Conservation (phyloP, 2,113 vertebrate genomes). For the Myotis yumanensis region DNA sequence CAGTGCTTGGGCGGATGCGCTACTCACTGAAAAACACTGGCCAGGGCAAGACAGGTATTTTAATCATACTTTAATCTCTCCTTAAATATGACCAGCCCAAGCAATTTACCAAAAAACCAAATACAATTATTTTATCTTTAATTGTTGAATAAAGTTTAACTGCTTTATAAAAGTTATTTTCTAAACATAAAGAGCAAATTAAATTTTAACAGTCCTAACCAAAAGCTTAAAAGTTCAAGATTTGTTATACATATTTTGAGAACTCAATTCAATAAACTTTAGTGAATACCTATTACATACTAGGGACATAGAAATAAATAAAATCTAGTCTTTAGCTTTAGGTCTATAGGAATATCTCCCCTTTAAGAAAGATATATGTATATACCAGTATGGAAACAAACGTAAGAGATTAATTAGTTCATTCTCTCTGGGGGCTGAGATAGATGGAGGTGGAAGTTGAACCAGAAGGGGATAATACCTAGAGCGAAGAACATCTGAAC, state of each 20-base stretch:
- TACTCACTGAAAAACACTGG: too few relatives aligned
- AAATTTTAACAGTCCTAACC: neutral
- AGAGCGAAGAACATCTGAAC: neutral
- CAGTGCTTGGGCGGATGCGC: too few relatives aligned
- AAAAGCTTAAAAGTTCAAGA: constrained; percentile 29
- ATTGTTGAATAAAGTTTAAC: neutral
- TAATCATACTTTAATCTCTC: neutral
- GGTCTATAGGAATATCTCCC: neutral
- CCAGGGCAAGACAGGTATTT: neutral
- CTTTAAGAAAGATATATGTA: neutral
- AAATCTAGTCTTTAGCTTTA: constrained; percentile 27
- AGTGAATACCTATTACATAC: neutral
- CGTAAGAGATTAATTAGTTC: neutral
- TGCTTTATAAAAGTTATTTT: constrained; percentile 43
- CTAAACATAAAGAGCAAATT: constrained; percentile 39
- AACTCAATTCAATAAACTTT: constrained; percentile 39
- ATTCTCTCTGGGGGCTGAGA: neutral
- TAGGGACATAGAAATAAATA: neutral
- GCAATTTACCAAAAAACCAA: constrained; percentile 39
- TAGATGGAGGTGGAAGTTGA: neutral
- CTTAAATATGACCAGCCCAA: constrained; percentile 23
- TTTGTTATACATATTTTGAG: neutral
- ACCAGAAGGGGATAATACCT: neutral
- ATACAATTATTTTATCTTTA: constrained; percentile 45
- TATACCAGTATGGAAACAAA: neutral